Percentiles rank a stretch among this genome's conserved stretches.
These are phyloP conservation scores for Drosophila orena DNA, from an alignment of 1,140 invertebrate genomes.

Conservation along the genomic window DNA sequence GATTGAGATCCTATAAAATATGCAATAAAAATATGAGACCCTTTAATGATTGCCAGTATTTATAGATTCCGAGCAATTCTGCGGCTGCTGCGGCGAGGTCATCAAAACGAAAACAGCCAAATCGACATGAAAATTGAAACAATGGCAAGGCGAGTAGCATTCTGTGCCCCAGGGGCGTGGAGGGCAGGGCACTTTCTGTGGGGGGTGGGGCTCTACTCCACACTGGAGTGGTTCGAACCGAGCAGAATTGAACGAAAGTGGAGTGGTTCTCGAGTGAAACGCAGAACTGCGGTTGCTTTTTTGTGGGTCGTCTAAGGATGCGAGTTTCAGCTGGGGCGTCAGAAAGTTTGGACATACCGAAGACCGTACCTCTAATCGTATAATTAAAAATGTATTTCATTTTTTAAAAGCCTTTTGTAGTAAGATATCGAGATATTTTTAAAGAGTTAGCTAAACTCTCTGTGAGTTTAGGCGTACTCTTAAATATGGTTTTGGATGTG, in stretches of 20 bases:
- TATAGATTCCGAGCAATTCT: constrained; percentile 59
- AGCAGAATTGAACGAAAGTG: constrained; percentile 19
- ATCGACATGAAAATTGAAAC: constrained; percentile 77
- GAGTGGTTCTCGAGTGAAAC: constrained; percentile 67
- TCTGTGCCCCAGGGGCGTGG: constrained; percentile 21
- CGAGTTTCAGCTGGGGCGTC: background rate
- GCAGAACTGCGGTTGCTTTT: constrained; percentile 73
- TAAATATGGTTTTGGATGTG: no score
- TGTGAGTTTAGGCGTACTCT: no score
- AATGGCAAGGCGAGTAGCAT: constrained; percentile 63
- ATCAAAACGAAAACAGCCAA: constrained; percentile 73
- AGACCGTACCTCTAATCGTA: no score
- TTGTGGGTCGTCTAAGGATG: constrained; percentile 34
- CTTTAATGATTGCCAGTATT: constrained; percentile 64
- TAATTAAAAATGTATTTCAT: no score
- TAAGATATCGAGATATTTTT: no score
- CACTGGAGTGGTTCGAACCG: constrained; percentile 26
- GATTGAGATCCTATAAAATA: constrained; percentile 57
- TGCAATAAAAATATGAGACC: constrained; percentile 78
- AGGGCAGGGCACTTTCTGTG: constrained; percentile 1
- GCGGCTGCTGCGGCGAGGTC: constrained; percentile 53
- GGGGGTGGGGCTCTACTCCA: constrained; percentile 1
- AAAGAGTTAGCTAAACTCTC: no score
- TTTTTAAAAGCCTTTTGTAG: no score
- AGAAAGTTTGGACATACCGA: background rate